phyloP scores from a whole-genome alignment of 1,140 invertebrate genomes.

The Achatina immaculata region DNA sequence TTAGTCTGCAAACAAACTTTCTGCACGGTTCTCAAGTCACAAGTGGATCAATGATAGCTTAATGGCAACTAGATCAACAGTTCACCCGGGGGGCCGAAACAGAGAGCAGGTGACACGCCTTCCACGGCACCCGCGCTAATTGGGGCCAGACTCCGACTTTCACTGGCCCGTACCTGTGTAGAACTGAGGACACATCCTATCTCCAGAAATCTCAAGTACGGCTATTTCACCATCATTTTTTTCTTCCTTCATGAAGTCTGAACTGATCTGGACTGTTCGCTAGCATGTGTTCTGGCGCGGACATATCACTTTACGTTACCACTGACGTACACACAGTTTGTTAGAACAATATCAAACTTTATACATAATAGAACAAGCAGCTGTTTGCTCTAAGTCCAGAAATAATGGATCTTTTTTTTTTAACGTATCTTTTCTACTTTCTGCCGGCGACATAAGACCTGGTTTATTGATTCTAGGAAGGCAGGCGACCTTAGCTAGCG shows the following conservation, averaged over 20 bases:
- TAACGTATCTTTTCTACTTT: conserved; percentile 6
- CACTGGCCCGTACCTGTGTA: neutral
- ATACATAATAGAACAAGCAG: neutral
- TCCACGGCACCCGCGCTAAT: conserved; percentile 29
- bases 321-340: no score
- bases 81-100: neutral
- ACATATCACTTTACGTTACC: no score
- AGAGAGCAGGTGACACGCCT: conserved; percentile 19
- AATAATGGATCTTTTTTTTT: neutral
- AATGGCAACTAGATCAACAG: conserved; percentile 33
- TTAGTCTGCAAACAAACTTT: conserved; percentile 27
- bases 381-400: neutral
- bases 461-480: neutral
- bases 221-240: no score
- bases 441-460: neutral
- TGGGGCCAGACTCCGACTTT: neutral
- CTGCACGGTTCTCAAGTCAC: conserved; percentile 22
- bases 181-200: neutral
- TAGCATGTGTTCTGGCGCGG: neutral
- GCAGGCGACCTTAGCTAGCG: neutral
- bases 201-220: no score
- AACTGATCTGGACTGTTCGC: conserved; percentile 9
- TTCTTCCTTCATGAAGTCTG: no score
- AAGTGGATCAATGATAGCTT: conserved; percentile 29
- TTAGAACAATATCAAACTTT: neutral